These are phyloP conservation scores for Alethe castanea DNA, from an alignment of 2,113 vertebrate genomes.

Conservation along the genomic window DNA sequence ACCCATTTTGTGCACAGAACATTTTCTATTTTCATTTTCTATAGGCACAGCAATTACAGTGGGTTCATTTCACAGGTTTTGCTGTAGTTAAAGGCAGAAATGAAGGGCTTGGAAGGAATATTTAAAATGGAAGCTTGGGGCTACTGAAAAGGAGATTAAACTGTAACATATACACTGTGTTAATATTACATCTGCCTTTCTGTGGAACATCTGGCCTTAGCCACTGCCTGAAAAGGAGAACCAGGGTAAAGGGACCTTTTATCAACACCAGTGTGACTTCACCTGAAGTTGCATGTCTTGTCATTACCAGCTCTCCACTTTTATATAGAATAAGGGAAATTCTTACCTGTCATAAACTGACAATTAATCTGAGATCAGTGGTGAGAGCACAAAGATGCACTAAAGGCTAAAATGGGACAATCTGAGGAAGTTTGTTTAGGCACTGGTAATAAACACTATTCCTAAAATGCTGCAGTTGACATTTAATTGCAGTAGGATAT, in stretches of 20 bases:
- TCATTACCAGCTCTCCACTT: not conserved
- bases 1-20: not conserved
- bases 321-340: not conserved
- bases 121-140: not conserved
- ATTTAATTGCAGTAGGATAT: not conserved
- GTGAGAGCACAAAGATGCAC: not conserved
- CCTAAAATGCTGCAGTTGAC: not conserved
- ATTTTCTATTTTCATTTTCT: not conserved
- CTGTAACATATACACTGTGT: not conserved
- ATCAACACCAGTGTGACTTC: not conserved
- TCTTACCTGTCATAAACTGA: not conserved
- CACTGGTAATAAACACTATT: not conserved
- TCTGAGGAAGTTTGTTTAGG: not conserved
- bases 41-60: not conserved
- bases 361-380: not conserved
- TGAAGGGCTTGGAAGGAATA: not conserved
- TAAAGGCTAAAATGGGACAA: not conserved
- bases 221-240: not conserved
- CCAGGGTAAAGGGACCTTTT: not conserved
- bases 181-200: not conserved
- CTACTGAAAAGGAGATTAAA: not conserved
- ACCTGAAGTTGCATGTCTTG: not conserved
- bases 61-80: not conserved
- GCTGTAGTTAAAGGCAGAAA: not conserved
- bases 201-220: not conserved